Evolutionary conservation across 2,797 vertebrate genomes (phyloP), one percentile per base, ranked within the genome.

Genomic region (Halcyon chelicuti): DNA sequence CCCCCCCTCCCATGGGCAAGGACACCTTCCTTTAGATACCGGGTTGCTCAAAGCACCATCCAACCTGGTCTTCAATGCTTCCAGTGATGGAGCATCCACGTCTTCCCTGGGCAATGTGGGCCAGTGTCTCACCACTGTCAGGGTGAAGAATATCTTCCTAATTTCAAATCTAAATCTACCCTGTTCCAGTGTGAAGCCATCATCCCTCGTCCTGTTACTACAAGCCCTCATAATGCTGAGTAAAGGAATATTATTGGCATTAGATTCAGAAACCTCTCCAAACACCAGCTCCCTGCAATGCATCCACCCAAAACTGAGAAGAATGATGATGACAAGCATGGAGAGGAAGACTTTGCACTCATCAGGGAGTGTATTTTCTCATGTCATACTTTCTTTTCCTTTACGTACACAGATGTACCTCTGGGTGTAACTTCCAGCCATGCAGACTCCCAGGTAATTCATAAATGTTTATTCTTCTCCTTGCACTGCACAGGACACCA

Each of bases 391-490:
- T 65, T 46, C 18, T 60, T 29, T 12, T 71, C 15, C 29, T 46
- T 76, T 18, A 5, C 2, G 0, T 29, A 14, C 28, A 39, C 7
- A 61, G 57, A 16, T 3, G 0, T n/a, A 28, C 4, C 35, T 14
- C 0, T 25, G 54, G 25, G 5, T 22, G 23, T 15, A 28, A 7
- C 8, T 60, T 66, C 20, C 60, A 81, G 33, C 5, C 8, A 2
- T 10, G 11, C 7, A 71, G 42, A 31, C 20, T 26, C 31, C 25
- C 44, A 76, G 8, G 18, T 16, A 5, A 31, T 18, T 31, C 23
- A 19, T 0, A 65, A 28, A n/a, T 25, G 11, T 25, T 67, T 23
- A 6, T 57, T 31, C 39, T 44, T 29, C 35, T 47, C 10, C 67
- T 57, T 62, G 33, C 25, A 37, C 23, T 44, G 6, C 15, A 26